Evolutionary conservation across 1,140 invertebrate species (phyloP).

Genomic region (Tetramorium simillimum): DNA sequence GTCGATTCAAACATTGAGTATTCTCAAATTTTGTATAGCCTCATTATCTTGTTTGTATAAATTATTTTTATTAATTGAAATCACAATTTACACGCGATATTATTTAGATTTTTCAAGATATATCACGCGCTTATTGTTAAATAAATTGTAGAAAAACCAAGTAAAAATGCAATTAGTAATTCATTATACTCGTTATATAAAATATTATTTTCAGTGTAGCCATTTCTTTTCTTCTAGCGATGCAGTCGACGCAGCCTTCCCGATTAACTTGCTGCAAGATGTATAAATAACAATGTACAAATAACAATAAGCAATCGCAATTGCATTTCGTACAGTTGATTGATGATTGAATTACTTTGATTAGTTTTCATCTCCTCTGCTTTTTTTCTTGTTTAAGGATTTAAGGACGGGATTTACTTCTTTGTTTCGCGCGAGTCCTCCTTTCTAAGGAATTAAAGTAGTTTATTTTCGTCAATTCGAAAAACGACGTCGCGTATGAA

Average conservation of each 20-base stretch:
- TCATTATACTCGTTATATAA: background rate
- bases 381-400: background rate
- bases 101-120: background rate
- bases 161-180: slow-evolving; percentile 10
- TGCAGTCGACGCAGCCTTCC: background rate
- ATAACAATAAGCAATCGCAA: background rate
- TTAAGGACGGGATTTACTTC: slow-evolving; percentile 28
- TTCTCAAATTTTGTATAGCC: background rate
- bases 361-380: background rate
- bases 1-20: background rate
- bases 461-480: slow-evolving; percentile 20
- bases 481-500: background rate
- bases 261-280: background rate
- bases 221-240: background rate
- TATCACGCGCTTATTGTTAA: background rate
- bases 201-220: background rate
- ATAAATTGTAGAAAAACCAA: background rate
- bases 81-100: slow-evolving; percentile 10
- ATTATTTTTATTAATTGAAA: slow-evolving; percentile 49
- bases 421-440: background rate
- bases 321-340: background rate
- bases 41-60: background rate
- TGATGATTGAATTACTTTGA: background rate
- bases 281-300: background rate
- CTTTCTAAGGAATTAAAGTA: slow-evolving; percentile 46